A percentile compares a stretch with the other conserved stretches of the same genome.
Evolutionary conservation across 1,140 invertebrate genomes (phyloP).

Genomic region (Drosophila funebris): DNA sequence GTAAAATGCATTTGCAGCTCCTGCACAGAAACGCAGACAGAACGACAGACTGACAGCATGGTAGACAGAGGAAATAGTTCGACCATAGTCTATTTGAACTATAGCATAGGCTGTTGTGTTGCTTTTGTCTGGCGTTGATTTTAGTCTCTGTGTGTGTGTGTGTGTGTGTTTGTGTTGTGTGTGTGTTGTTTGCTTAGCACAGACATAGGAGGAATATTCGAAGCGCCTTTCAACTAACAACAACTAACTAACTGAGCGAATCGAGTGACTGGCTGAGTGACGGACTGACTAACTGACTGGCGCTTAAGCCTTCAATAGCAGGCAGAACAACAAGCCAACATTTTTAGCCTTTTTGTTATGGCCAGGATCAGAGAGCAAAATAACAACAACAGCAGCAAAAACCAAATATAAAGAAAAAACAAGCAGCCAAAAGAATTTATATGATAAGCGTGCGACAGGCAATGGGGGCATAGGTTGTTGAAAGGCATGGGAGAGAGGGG

Average conservation of each 20-base stretch:
- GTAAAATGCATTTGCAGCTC: constrained; percentile 48
- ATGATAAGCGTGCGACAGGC: constrained; percentile 72
- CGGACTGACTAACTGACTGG: constrained; percentile 42
- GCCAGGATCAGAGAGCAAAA: constrained; percentile 53
- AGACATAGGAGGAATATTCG: constrained; percentile 5
- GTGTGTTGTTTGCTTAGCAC: constrained; percentile 39
- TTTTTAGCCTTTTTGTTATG: constrained; percentile 77
- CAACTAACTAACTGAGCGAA: constrained; percentile 57
- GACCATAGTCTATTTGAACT: constrained; percentile 13
- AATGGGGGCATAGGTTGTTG: background rate
- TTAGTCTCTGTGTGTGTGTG: constrained; percentile 36
- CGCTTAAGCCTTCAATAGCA: constrained; percentile 79
- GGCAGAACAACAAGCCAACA: constrained; percentile 53
- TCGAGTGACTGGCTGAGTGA: constrained; percentile 33
- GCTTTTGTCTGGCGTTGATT: constrained; percentile 68
- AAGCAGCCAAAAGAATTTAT: constrained; percentile 69
- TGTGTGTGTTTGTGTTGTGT: constrained; percentile 50
- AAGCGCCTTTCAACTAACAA: constrained; percentile 51
- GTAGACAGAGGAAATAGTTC: constrained; percentile 1
- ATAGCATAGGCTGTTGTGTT: constrained; percentile 44
- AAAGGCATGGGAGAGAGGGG: background rate
- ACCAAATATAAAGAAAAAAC: constrained; percentile 46
- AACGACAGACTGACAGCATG: background rate
- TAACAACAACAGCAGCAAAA: constrained; percentile 26
- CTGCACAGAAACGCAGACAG: constrained; percentile 21